phyloP scores from a whole-genome alignment of 53 echinoderm and acorn worm genomes.

The Antedon mediterranea region DNA sequence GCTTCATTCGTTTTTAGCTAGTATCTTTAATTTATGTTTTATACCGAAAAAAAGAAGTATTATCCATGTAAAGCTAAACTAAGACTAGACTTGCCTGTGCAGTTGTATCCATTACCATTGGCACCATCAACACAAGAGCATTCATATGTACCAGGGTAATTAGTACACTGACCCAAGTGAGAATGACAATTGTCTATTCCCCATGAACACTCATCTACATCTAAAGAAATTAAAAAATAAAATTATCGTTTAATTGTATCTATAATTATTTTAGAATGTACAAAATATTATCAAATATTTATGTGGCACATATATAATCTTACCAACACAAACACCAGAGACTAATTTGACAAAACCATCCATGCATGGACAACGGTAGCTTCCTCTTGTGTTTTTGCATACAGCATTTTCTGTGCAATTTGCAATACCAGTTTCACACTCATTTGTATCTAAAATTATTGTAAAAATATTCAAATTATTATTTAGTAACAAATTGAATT shows the following conservation, averaged over 20 bases:
- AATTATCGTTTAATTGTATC: too few species aligned
- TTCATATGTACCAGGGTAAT: conserved; percentile 1
- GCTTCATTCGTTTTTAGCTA: too few species aligned
- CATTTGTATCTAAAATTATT: conserved; percentile 6
- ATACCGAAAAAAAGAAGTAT: too few species aligned
- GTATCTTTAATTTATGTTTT: too few species aligned
- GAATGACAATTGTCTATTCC: background rate
- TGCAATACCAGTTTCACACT: background rate
- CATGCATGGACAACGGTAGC: conserved; percentile 1
- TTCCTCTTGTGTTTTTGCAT: conserved; percentile 1
- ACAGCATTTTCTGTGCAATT: conserved; percentile 5
- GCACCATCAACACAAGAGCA: conserved; percentile 5
- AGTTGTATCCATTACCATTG: conserved; percentile 5
- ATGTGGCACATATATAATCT: too few species aligned
- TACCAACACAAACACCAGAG: background rate
- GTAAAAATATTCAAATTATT: too few species aligned
- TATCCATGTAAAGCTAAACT: too few species aligned
- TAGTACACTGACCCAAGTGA: background rate
- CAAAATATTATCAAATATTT: too few species aligned
- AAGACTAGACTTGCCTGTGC: background rate
- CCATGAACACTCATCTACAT: conserved; percentile 12
- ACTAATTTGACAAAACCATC: background rate
- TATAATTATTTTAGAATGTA: too few species aligned
- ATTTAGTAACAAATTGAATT: too few species aligned
- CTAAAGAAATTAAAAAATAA: too few species aligned